These are phyloP conservation scores for Muschampia plurimacula DNA, from an alignment of 2,888 invertebrate genomes.

Conservation along the genomic window DNA sequence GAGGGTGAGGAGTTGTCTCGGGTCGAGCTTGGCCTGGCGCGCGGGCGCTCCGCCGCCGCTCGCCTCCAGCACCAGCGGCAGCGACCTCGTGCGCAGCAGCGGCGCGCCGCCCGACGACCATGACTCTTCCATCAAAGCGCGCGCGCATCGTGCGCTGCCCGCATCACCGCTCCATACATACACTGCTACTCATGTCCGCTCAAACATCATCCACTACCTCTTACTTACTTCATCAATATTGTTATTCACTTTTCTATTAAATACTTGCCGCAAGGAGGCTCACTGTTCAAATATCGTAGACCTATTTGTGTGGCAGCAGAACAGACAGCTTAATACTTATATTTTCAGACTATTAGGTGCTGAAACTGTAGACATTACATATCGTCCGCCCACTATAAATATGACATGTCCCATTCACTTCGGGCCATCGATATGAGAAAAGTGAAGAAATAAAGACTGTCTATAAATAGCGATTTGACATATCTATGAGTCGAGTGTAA, in stretches of 20 bases:
- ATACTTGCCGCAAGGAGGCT: constrained; percentile 28
- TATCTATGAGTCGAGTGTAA: constrained; percentile 53
- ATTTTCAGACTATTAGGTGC: constrained; percentile 3
- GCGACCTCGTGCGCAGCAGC: constrained; percentile 88
- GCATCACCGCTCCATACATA: constrained; percentile 72
- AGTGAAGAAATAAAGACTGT: constrained; percentile 51
- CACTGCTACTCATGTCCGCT: constrained; percentile 68
- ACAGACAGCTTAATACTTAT: background rate
- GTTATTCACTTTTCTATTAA: background rate
- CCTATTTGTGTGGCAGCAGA: background rate
- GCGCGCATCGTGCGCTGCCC: constrained; percentile 76
- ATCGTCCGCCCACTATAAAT: constrained; percentile 46
- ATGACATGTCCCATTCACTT: constrained; percentile 44
- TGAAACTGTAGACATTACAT: constrained; percentile 10
- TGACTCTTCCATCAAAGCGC: constrained; percentile 84
- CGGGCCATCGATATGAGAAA: constrained; percentile 45
- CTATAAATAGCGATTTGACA: constrained; percentile 52
- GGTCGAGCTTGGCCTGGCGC: constrained; percentile 81
- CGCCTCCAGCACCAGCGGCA: constrained; percentile 87
- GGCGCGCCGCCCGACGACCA: constrained; percentile 86
- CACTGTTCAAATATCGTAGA: constrained; percentile 40
- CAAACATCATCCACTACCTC: constrained; percentile 52
- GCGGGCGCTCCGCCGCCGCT: constrained; percentile 77
- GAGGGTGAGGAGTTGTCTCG: constrained; percentile 87
- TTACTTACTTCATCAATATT: background rate